Evolutionary conservation across 1,140 invertebrate genomes (phyloP).

Genomic region (Cyrtorhinus lividipennis): DNA sequence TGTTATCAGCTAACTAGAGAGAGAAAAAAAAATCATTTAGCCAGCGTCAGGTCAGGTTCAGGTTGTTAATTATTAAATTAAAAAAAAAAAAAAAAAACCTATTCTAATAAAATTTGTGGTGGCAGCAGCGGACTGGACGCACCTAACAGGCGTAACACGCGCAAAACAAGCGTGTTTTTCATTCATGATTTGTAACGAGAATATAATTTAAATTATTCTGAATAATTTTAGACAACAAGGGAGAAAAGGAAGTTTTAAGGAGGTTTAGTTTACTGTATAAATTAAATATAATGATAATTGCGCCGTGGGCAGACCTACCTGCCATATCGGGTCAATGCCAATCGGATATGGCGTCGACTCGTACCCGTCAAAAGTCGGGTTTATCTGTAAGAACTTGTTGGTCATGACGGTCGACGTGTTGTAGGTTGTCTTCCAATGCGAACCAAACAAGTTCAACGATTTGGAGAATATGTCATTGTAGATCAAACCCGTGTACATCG

Average conservation of each 20-base stretch:
- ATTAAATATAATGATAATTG: too few relatives aligned
- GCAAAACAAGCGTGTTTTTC: too few relatives aligned
- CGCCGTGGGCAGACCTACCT: slow-evolving; percentile 32
- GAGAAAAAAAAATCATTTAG: neutral
- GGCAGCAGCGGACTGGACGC: too few relatives aligned
- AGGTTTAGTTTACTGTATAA: too few relatives aligned
- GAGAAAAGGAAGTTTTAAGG: too few relatives aligned
- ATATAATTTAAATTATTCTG: too few relatives aligned
- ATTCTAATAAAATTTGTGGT: too few relatives aligned
- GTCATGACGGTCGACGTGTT: slow-evolving; percentile 35
- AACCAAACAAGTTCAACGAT: slow-evolving; percentile 91
- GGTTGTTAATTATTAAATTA: neutral
- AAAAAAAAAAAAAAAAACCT: neutral
- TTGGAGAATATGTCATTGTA: slow-evolving; percentile 99
- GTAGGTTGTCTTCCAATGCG: slow-evolving; percentile 59
- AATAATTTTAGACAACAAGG: too few relatives aligned
- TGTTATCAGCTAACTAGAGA: slow-evolving; percentile 44
- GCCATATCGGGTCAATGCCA: slow-evolving; percentile 91
- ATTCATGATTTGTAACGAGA: too few relatives aligned
- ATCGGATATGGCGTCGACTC: slow-evolving; percentile 62
- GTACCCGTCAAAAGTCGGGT: slow-evolving; percentile 42
- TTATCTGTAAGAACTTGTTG: slow-evolving; percentile 45
- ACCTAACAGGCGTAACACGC: too few relatives aligned
- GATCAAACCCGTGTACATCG: slow-evolving; percentile 94
- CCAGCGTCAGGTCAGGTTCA: too few relatives aligned